phyloP scores from a whole-genome alignment of 2,888 invertebrate species.

The Cryptocephalus moraei region DNA sequence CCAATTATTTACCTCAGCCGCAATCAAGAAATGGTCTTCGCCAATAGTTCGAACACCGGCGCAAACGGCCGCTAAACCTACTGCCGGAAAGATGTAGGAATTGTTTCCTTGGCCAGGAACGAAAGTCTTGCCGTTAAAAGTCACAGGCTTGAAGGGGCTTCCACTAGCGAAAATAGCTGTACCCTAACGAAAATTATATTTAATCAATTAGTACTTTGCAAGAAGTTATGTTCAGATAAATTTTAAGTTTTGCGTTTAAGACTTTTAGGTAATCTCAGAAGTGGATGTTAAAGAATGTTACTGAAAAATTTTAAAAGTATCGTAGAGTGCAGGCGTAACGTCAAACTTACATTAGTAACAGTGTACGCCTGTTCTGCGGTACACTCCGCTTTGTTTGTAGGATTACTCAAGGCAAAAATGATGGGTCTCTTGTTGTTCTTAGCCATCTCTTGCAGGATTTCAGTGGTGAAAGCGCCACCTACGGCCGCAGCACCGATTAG shows the following conservation, averaged over 20 bases:
- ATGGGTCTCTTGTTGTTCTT: conserved; percentile 75
- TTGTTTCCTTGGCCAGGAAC: conserved; percentile 97
- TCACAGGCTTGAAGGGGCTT: conserved; percentile 87
- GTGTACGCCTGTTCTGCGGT: conserved; percentile 97
- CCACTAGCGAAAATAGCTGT: conserved; percentile 91
- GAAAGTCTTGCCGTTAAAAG: conserved; percentile 66
- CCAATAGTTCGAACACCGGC: conserved; percentile 83
- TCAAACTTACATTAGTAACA: conserved; percentile 62
- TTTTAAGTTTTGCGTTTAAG: background rate
- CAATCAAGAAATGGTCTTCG: conserved; percentile 84
- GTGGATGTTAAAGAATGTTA: too few relatives aligned
- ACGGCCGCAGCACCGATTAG: conserved; percentile 93
- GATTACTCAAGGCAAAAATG: conserved; percentile 97
- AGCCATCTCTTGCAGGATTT: conserved; percentile 81
- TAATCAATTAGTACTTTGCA: background rate
- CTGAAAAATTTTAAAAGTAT: too few relatives aligned
- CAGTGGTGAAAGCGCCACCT: conserved; percentile 84
- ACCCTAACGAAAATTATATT: conserved; percentile 48
- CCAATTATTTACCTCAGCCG: conserved; percentile 60
- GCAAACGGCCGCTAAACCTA: conserved; percentile 82
- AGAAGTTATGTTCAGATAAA: background rate
- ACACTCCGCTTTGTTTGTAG: conserved; percentile 96
- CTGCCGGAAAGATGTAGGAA: conserved; percentile 94
- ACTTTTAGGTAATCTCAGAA: too few relatives aligned
- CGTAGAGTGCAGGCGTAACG: too few relatives aligned